A percentile compares a stretch with the other conserved stretches of the same genome.
Evolutionary conservation across 1,140 invertebrate species (phyloP).

Genomic region (Carcinoscorpius rotundicauda): DNA sequence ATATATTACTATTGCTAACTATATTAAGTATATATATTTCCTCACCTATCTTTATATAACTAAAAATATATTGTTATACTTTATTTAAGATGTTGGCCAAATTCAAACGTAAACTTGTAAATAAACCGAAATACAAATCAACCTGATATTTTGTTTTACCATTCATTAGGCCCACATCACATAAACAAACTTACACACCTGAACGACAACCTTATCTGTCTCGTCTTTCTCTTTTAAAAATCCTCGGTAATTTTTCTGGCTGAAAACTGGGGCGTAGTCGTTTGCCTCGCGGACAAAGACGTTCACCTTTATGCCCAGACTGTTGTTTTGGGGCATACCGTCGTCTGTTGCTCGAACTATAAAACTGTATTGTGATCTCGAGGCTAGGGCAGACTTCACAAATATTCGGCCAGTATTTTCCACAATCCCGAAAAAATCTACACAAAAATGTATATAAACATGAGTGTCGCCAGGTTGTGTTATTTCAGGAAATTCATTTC

Average conservation of each 20-base stretch:
- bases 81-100: too few species aligned
- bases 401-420: slow-evolving; percentile 24
- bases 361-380: slow-evolving; percentile 31
- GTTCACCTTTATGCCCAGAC: slow-evolving; percentile 28
- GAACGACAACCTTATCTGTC: slow-evolving; percentile 21
- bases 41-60: too few species aligned
- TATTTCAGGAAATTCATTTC: too few species aligned
- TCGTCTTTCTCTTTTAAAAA: slow-evolving; percentile 24
- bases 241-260: slow-evolving; percentile 24
- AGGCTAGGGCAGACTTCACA: slow-evolving; percentile 27
- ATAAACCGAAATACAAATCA: too few species aligned
- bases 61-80: too few species aligned
- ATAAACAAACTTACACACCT: slow-evolving; percentile 7
- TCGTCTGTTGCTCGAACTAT: slow-evolving; percentile 35
- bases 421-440: slow-evolving; percentile 27
- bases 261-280: slow-evolving; percentile 36
- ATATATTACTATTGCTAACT: too few species aligned
- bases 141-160: too few species aligned
- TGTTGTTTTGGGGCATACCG: slow-evolving; percentile 26
- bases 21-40: too few species aligned
- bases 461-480: too few species aligned
- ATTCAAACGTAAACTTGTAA: too few species aligned
- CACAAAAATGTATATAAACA: not conserved
- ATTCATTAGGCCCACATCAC: too few species aligned
- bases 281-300: slow-evolving; percentile 33